Evolutionary conservation across 64 coral and sea anemone species (phyloP).

Genomic region (Stichodactyla mertensii): DNA sequence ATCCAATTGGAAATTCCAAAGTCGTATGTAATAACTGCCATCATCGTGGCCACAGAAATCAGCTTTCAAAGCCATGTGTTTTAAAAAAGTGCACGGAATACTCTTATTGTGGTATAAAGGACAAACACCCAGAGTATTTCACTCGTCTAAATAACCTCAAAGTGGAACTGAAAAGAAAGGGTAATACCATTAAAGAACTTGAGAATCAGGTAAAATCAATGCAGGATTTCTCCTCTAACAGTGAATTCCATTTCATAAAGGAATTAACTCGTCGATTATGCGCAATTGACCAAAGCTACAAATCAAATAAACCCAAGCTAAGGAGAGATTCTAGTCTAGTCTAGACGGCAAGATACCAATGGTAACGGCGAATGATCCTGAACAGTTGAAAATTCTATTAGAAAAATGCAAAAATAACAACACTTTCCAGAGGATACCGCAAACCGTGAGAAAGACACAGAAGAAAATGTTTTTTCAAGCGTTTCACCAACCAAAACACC

Average conservation of each 20-base stretch:
- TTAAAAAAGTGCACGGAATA: constrained; percentile 4
- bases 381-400: neutral
- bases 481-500: too few species aligned
- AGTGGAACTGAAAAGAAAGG: too few species aligned
- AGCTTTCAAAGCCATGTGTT: constrained; percentile 11
- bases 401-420: neutral
- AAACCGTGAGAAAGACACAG: too few species aligned
- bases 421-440: too few species aligned
- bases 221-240: neutral
- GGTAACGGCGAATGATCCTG: neutral
- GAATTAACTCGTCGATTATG: constrained; percentile 19
- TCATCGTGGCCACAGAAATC: constrained; percentile 34
- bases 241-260: neutral
- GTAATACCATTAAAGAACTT: neutral
- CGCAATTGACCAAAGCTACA: constrained; percentile 25
- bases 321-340: constrained; percentile 63
- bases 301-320: constrained; percentile 38
- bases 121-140: too few species aligned
- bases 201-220: neutral
- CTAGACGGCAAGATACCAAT: constrained; percentile 39
- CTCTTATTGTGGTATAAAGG: too few species aligned
- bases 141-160: too few species aligned
- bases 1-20: neutral
- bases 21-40: constrained; percentile 22
- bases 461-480: too few species aligned